Base-by-base conservation (phyloP, 2,888 invertebrate genomes). In the Drosophila nr. fundita region DNA sequence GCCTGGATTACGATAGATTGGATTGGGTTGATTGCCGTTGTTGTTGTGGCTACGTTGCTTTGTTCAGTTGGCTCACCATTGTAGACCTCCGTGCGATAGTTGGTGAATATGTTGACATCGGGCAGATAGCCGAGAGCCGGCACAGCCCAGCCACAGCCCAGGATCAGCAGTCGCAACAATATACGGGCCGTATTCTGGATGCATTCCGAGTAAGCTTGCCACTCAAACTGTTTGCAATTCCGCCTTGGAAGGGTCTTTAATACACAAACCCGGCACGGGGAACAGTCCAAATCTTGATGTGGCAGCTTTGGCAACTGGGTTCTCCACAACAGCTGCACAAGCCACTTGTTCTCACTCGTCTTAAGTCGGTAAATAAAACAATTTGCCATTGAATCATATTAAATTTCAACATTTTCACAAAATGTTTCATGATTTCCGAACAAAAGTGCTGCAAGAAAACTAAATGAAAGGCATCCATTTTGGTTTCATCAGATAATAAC, bases 21-120 rank as follows among this genome's bases (percentile, higher is more conserved):
- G 21, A 21, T 45, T 21, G 21, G 40, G 21, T 11, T 21, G 21
- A 40, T 40, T 40, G 11, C 40, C n/a, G 4, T n/a, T 40, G 40
- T 40, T 21, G 40, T 5, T 40, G 10, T 11, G n/a, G 40, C 2
- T 40, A 10, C 4, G 40, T 10, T 40, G 40, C 10, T 40, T 40
- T 21, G 11, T 42, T 21, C 40, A 42, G 21, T 11, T 42, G 40
- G 21, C 40, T 59, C 24, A 87, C 84, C 84, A 55, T 85, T 89
- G 21, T 85, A 85, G 21, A 85, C 82, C 49, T 85, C 84, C 0
- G 84, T 85, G 42, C 84, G 84, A 36, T 89, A 85, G 30, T 85
- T 85, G 52, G 84, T 89, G 29, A 85, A 85, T 30, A 85, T 87
- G 32, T 84, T 85, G 6, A 85, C 84, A 54, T 85, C 84, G 24